Conservation (phyloP, 92 coral and sea anemone genomes). For the Parazoanthus darwini region DNA sequence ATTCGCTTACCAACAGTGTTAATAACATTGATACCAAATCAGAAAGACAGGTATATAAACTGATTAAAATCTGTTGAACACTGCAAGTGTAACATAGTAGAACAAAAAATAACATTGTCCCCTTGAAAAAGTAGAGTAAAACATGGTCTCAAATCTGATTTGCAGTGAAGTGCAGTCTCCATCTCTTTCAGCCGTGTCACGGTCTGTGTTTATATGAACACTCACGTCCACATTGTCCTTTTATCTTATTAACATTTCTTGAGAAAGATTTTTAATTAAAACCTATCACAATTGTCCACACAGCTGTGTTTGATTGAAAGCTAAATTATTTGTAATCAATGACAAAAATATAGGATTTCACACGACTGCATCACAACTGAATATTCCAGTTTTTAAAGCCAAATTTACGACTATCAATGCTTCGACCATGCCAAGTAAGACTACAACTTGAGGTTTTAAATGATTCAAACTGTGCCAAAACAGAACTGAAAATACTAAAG, state of each 20-base stretch:
- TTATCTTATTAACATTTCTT: not conserved
- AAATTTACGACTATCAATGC: not conserved
- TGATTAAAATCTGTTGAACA: not conserved
- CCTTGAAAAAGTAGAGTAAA: not conserved
- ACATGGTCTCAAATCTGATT: not conserved
- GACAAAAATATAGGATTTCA: constrained; percentile 8
- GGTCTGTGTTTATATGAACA: not conserved
- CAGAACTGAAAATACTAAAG: too few relatives aligned
- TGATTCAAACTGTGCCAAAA: not conserved
- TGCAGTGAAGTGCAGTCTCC: not conserved
- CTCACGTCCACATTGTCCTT: not conserved
- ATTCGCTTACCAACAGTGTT: not conserved
- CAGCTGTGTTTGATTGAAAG: constrained; percentile 28
- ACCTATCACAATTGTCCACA: constrained; percentile 9
- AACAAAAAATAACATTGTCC: not conserved
- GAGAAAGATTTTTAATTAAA: constrained; percentile 16
- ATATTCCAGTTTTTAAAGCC: not conserved
- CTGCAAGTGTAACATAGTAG: too few relatives aligned
- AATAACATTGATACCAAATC: not conserved
- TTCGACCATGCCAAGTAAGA: not conserved
- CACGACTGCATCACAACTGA: constrained; percentile 13
- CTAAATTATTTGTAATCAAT: not conserved
- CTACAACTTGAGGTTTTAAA: not conserved
- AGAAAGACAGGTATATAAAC: not conserved
- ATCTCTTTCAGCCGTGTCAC: not conserved